Conservation (phyloP, 2,113 vertebrate genomes). For the Leucoraja erinaceus region DNA sequence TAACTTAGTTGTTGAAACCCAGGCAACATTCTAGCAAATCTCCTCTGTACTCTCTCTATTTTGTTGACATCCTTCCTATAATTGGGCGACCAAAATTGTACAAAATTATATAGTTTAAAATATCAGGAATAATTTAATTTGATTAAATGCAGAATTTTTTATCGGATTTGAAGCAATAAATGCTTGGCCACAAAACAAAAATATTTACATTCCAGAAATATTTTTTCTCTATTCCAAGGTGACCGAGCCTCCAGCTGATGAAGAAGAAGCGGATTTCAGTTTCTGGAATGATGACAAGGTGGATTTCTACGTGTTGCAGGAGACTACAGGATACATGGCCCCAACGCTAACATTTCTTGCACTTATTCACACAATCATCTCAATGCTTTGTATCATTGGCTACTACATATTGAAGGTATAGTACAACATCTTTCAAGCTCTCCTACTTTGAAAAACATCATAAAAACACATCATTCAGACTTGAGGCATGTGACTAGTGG, state of each 20-base stretch:
- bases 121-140: neutral
- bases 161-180: neutral
- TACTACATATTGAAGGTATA: constrained; percentile 92
- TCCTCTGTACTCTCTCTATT: too few species aligned
- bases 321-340: constrained; percentile 96
- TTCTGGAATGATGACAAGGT: constrained; percentile 63
- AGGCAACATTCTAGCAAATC: too few species aligned
- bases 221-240: constrained; percentile 58
- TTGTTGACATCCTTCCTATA: too few species aligned
- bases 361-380: constrained; percentile 86
- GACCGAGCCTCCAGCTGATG: constrained; percentile 80
- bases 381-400: constrained; percentile 89
- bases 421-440: neutral
- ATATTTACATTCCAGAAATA: neutral
- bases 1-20: too few species aligned
- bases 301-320: constrained; percentile 89
- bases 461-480: neutral
- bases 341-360: constrained; percentile 81
- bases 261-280: constrained; percentile 64
- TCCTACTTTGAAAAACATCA: neutral
- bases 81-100: too few species aligned
- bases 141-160: neutral
- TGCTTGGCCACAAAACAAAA: neutral
- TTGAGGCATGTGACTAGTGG: too few species aligned
- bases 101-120: neutral